Conservation (phyloP, 2,888 invertebrate species). For the Agriopis marginaria region DNA sequence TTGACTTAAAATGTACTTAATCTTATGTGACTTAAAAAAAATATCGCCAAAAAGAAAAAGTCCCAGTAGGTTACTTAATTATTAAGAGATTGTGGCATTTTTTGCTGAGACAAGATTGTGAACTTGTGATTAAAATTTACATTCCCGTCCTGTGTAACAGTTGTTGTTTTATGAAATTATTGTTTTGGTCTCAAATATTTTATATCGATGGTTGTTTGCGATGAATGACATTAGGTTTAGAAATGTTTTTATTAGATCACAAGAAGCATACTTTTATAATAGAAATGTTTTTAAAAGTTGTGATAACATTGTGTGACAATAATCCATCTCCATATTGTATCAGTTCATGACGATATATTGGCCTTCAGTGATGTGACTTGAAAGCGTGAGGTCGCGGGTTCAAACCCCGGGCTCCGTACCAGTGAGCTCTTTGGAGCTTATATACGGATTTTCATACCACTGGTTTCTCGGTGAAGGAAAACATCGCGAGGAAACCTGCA, state of each 20-base stretch:
- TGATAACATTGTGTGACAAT: constrained; percentile 4
- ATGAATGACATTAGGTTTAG: constrained; percentile 67
- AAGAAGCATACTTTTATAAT: not conserved
- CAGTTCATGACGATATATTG: not conserved
- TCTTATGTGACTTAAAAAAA: not conserved
- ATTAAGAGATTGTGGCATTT: constrained; percentile 25
- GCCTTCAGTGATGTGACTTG: constrained; percentile 17
- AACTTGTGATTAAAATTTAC: constrained; percentile 73
- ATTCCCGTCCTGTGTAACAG: constrained; percentile 69
- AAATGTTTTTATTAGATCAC: constrained; percentile 21
- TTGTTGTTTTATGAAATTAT: constrained; percentile 58
- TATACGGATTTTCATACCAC: too few relatives aligned
- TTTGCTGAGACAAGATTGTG: constrained; percentile 52
- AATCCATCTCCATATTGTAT: not conserved
- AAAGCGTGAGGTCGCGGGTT: too few relatives aligned
- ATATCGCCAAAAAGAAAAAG: not conserved
- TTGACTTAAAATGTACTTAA: not conserved
- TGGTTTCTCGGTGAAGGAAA: too few relatives aligned
- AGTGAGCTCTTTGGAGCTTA: too few relatives aligned
- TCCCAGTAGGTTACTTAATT: constrained; percentile 27
- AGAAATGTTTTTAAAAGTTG: not conserved
- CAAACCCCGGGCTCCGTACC: too few relatives aligned
- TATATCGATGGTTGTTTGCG: constrained; percentile 63
- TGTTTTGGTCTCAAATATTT: constrained; percentile 72
- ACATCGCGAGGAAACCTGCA: too few relatives aligned